These are phyloP conservation scores for Sebastes matsubarae DNA, from an alignment of 2,797 vertebrate genomes.

Conservation along the genomic window DNA sequence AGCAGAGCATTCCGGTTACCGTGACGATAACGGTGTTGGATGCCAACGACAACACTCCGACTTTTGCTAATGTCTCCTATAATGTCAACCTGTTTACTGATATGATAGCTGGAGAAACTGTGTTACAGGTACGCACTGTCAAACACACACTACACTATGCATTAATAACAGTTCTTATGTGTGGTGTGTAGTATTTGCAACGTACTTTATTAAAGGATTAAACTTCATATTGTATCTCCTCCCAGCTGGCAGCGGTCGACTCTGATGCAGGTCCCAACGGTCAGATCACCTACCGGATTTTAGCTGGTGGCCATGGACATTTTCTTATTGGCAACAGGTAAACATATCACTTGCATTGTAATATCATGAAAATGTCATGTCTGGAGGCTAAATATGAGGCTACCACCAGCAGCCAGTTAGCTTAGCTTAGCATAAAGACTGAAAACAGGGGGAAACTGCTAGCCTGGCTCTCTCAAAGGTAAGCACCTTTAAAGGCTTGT, in stretches of 20 bases:
- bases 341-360: neutral
- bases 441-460: neutral
- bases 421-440: neutral
- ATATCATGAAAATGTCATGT: no score
- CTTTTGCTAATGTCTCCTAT: slow-evolving; percentile 93
- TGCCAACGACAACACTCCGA: slow-evolving; percentile 95
- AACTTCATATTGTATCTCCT: slow-evolving; percentile 15
- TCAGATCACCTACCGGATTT: slow-evolving; percentile 88
- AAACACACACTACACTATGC: neutral
- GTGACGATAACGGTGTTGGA: slow-evolving; percentile 92
- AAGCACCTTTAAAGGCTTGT: neutral
- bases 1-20: slow-evolving; percentile 89
- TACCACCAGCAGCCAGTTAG: neutral
- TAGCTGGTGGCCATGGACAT: slow-evolving; percentile 89
- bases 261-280: slow-evolving; percentile 92
- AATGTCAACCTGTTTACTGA: slow-evolving; percentile 91
- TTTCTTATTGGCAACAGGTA: slow-evolving; percentile 87
- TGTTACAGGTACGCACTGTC: slow-evolving; percentile 86
- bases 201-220: neutral
- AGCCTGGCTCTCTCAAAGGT: neutral
- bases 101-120: slow-evolving; percentile 87
- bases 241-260: slow-evolving; percentile 91
- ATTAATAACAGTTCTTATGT: neutral
- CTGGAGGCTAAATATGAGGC: neutral
- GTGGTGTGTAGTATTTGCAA: neutral